These are phyloP conservation scores for Parnassius smintheus DNA, from an alignment of 2,888 invertebrate species.

Conservation along the genomic window DNA sequence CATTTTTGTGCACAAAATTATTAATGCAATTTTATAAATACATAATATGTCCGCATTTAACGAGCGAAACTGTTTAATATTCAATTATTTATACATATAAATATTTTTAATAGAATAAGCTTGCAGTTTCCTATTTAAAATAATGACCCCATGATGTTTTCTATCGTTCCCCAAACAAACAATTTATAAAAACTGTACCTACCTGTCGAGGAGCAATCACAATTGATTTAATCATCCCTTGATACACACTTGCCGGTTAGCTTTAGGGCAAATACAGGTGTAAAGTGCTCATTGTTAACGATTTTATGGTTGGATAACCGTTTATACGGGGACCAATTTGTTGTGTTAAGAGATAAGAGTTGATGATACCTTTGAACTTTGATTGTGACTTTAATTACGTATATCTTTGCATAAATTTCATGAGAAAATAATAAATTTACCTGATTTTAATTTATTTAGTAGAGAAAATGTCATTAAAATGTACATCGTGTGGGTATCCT, in stretches of 20 bases:
- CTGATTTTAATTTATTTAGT: too few species aligned
- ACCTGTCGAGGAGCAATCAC: slow-evolving; percentile 42
- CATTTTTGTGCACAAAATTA: too few species aligned
- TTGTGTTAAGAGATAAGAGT: not conserved
- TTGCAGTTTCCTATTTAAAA: not conserved
- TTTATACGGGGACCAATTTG: slow-evolving; percentile 6
- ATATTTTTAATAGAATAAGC: too few species aligned
- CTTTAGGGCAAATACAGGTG: slow-evolving; percentile 71
- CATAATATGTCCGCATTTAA: too few species aligned
- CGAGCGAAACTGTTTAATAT: too few species aligned
- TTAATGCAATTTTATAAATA: too few species aligned
- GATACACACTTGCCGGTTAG: slow-evolving; percentile 51
- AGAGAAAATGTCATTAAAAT: too few species aligned
- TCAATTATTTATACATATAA: too few species aligned
- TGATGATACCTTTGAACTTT: slow-evolving; percentile 7
- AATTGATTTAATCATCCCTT: slow-evolving; percentile 16
- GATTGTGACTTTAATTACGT: too few species aligned
- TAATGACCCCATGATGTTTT: slow-evolving; percentile 5
- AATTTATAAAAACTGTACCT: slow-evolving; percentile 38
- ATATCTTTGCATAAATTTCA: not conserved
- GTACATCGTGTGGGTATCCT: too few species aligned
- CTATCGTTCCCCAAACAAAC: slow-evolving; percentile 13
- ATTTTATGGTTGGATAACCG: slow-evolving; percentile 24
- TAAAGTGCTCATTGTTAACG: slow-evolving; percentile 31
- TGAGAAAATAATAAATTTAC: not conserved